Conservation (phyloP, 2,113 vertebrate species). For the Fregetta grallaria region DNA sequence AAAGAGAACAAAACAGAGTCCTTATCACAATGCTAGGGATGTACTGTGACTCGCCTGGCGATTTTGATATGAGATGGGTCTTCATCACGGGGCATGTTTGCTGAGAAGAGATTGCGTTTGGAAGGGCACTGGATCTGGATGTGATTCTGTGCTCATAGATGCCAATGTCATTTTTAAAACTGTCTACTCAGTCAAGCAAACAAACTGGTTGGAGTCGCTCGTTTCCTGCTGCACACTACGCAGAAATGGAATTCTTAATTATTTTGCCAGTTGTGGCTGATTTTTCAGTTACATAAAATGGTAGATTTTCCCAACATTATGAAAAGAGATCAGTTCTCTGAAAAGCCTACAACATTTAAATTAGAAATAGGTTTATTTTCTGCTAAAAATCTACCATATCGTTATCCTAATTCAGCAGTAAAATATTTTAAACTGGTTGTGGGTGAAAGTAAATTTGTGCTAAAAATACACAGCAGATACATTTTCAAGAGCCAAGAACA, state of each 20-base stretch:
- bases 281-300: not conserved
- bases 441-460: not conserved
- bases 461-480: not conserved
- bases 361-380: not conserved
- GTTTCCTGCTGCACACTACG: not conserved
- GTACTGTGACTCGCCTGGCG: not conserved
- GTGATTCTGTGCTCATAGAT: not conserved
- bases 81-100: not conserved
- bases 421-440: not conserved
- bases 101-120: not conserved
- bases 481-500: not conserved
- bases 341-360: not conserved
- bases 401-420: not conserved
- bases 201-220: not conserved
- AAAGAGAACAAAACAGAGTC: not conserved
- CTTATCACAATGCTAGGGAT: not conserved
- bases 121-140: not conserved
- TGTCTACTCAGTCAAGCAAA: not conserved
- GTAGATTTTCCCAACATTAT: not conserved
- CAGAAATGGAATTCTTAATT: not conserved
- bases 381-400: not conserved
- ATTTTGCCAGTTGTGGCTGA: not conserved
- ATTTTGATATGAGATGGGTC: slow-evolving; percentile 14
- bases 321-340: not conserved
- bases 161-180: not conserved